Evolutionary conservation across 2,888 invertebrate species (phyloP), one percentile per base, ranked within the genome.

Genomic region (Noctuana brunneofusca): DNA sequence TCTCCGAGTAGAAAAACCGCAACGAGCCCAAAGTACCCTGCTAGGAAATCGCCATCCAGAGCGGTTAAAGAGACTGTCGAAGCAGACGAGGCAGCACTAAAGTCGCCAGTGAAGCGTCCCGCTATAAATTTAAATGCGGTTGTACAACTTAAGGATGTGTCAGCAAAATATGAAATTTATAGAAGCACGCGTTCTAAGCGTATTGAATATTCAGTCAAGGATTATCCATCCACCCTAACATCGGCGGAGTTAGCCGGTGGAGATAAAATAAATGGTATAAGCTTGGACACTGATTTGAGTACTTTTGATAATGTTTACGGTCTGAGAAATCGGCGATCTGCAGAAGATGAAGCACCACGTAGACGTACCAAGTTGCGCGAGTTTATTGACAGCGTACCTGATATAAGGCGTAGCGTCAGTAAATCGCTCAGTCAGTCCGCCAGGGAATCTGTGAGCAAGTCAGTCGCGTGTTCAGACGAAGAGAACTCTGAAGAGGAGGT

Each of bases 1-100:
- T 92, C 92, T 9, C 92, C 92, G 2, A 84, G 86, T 65, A 83
- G 89, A 64, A 91, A 90, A 71, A 77, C 89, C 30, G 80, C 86
- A 11, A 81, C 87, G 64, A 91, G 85, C 12, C 83, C 88, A 63
- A 91, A 89, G 68, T 90, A 87, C 8, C 87, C 89, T 18, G 83
- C 87, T 20, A 82, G 90, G 55, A 92, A 90, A 68, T 90, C 89
- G 0, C 90, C 90, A 1, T 86, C 89, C 0, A 78, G 89, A 71
- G 73, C 81, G 1, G 68, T 69, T 6, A 73, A 70, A 52, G 71
- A 75, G 20, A 78, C 77, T 38, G 83, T 83, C 66, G 83, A 84
- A 63, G 70, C 69, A 14, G 72, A 74, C 3, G 78, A 76, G 32
- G 65, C 71, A 2, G 64, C 68, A 3, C 75, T 73, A 3, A 86